Evolutionary conservation across 2,113 vertebrate genomes (phyloP).

Genomic region (Phylloscopus trochiloides): DNA sequence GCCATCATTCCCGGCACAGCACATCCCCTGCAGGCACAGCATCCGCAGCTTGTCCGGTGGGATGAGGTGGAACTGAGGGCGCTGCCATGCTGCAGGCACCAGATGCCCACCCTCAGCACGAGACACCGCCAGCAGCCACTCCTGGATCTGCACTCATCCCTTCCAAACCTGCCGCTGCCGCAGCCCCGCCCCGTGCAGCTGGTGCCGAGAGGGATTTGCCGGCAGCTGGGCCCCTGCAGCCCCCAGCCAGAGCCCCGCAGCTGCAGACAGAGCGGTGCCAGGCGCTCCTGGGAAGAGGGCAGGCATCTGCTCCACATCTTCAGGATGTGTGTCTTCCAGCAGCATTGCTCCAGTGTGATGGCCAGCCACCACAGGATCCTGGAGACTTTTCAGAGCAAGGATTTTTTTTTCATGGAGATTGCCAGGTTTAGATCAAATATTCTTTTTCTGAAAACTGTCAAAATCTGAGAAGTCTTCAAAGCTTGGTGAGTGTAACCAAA

Average conservation of each 20-base stretch:
- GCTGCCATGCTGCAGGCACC: accelerated
- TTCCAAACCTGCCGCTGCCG: accelerated
- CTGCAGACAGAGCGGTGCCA: accelerated
- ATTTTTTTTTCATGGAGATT: neutral
- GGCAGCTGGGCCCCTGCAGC: neutral
- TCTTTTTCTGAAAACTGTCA: neutral
- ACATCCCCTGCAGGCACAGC: neutral
- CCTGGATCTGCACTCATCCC: accelerated
- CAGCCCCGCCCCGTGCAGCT: neutral
- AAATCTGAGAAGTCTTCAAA: neutral
- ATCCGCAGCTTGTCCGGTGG: accelerated
- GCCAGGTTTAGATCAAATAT: neutral
- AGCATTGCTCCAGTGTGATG: neutral
- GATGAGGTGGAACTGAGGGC: neutral
- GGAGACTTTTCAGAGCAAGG: neutral
- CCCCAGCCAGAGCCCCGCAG: accelerated
- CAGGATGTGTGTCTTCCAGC: accelerated
- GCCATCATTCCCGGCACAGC: accelerated
- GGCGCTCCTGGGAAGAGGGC: accelerated
- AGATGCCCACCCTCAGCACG: accelerated
- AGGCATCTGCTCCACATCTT: accelerated
- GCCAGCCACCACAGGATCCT: neutral
- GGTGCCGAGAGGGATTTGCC: neutral
- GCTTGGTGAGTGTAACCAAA: neutral
- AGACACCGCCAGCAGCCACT: neutral